phyloP scores from a whole-genome alignment of 2,888 invertebrate species.

The Drosophila testacea region DNA sequence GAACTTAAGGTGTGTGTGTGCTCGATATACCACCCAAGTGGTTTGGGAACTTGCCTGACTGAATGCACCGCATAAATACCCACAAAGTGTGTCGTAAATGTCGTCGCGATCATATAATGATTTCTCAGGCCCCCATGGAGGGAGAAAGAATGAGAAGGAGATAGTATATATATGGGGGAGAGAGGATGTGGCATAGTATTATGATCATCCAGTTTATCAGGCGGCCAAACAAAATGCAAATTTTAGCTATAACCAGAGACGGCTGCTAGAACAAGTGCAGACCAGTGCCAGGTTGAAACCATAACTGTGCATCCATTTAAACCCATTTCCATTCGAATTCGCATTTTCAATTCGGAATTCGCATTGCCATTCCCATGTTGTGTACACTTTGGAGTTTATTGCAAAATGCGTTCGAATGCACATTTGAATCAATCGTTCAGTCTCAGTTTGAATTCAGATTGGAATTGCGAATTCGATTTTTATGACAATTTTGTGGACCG shows the following conservation, averaged over 20 bases:
- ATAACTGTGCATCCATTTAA: conserved; percentile 56
- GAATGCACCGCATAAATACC: conserved; percentile 80
- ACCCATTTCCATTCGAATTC: conserved; percentile 31
- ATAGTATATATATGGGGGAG: neutral
- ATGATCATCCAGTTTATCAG: conserved; percentile 61
- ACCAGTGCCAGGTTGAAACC: conserved; percentile 6
- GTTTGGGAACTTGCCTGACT: conserved; percentile 31
- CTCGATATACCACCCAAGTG: conserved; percentile 78
- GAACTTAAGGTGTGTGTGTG: conserved; percentile 48
- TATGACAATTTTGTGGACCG: conserved; percentile 54
- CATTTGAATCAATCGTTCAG: conserved; percentile 74
- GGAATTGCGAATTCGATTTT: conserved; percentile 56
- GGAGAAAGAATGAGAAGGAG: neutral
- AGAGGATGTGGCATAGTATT: neutral
- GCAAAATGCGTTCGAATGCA: conserved; percentile 76
- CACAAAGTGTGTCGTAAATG: conserved; percentile 82
- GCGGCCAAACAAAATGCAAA: conserved; percentile 64
- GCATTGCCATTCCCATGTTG: conserved; percentile 40
- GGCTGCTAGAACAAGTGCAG: conserved; percentile 78
- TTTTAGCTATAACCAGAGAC: conserved; percentile 35
- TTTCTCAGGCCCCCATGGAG: conserved; percentile 26
- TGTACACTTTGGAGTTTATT: conserved; percentile 74
- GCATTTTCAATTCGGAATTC: conserved; percentile 18
- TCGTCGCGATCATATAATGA: conserved; percentile 76
- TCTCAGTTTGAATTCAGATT: conserved; percentile 30